Base-by-base conservation (phyloP, 2,888 invertebrate genomes). In the Eulithis prunata region DNA sequence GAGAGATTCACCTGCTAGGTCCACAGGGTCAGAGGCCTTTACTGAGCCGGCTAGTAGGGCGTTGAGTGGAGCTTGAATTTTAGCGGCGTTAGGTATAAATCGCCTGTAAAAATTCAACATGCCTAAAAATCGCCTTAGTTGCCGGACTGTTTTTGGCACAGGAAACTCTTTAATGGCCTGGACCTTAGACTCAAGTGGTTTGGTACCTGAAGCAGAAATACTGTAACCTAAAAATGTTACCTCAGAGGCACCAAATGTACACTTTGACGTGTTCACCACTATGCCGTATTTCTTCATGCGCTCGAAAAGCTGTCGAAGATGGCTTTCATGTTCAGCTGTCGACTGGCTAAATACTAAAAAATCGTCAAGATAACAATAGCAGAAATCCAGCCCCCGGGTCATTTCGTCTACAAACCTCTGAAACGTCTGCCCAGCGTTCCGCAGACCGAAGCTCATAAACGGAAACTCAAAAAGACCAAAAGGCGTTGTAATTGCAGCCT, bases 381-480 rank as follows among this genome's bases (percentile, higher is more conserved):
- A 47, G 13, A 47, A 47, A 13, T 47, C 47, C 13, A 47, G 47
- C 1, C 13, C 47, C 38, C 38, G 38, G 8, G 38, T 38, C 38
- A 38, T 38, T 38, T 38, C 38, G 38, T 38, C 38, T 38, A 38
- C 38, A 38, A 38, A 38, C 38, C 38, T 38, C 38, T 38, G 38
- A 8, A 38, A 38, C 3, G 38, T 47, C 47, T 47, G 0, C 67
- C 70, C 28, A 89, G 45, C 45, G 12, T 81, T 0, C 84, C 84
- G 45, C 11, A 45, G 12, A 4, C 45, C 45, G n/a, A 45, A 45
- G 45, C 45, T 45, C 67, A 66, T 88, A 84, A 1, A 81, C 81
- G 0, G 88, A 84, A 62, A 90, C 88, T 1, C 84, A 21, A 12
- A 83, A 56, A 66, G 67, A 1, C 38, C 38, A 8, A 38, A 38